These are phyloP conservation scores for Stegodyphus dumicola DNA, from an alignment of 1,140 invertebrate genomes.

Conservation along the genomic window DNA sequence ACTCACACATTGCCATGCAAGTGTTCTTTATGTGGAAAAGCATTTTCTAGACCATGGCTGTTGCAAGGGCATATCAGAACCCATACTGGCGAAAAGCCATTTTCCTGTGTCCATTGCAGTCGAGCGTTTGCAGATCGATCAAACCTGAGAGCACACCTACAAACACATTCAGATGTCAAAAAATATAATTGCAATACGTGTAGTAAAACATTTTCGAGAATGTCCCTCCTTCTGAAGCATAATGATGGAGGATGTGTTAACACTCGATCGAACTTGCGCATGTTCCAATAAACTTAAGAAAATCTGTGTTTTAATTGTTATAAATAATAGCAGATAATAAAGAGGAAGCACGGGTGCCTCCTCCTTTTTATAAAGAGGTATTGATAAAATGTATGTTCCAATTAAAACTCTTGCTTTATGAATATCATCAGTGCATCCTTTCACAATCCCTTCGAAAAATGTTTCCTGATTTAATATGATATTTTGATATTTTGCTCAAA, in stretches of 20 bases:
- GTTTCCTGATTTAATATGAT: no score
- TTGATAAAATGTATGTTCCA: no score
- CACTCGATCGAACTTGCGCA: not conserved
- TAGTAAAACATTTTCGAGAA: conserved; percentile 96
- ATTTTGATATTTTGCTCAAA: no score
- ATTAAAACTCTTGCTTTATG: no score
- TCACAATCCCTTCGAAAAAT: no score
- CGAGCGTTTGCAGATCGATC: conserved; percentile 96
- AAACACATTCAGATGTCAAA: conserved; percentile 97
- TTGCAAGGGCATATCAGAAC: conserved; percentile 93
- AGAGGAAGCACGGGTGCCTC: no score
- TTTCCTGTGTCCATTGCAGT: conserved; percentile 93
- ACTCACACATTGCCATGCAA: conserved; percentile 98
- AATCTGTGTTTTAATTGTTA: no score
- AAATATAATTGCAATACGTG: conserved; percentile 95
- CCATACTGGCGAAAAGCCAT: conserved; percentile 97
- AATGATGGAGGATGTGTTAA: conserved; percentile 86
- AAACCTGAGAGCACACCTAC: conserved; percentile 94
- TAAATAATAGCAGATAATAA: no score
- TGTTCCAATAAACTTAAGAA: not conserved
- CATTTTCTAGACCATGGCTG: conserved; percentile 96
- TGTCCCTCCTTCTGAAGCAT: conserved; percentile 95
- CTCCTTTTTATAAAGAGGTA: no score
- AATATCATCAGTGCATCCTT: no score
- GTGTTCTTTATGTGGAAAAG: conserved; percentile 95